phyloP scores from a whole-genome alignment of 2,113 vertebrate genomes.

The Phyllopteryx taeniolatus region DNA sequence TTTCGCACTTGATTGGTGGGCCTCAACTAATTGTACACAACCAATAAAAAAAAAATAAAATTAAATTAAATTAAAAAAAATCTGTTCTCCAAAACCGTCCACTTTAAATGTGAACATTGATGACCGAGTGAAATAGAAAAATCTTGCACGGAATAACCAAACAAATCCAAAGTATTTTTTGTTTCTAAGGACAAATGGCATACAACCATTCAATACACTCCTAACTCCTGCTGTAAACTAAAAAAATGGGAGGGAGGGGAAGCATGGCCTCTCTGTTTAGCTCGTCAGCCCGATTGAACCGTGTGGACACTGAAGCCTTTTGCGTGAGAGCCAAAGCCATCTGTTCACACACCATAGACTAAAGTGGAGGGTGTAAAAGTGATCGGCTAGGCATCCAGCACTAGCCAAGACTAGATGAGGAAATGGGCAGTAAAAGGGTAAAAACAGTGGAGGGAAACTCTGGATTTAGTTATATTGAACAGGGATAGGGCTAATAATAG shows the following conservation, averaged over 20 bases:
- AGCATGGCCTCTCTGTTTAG: conserved; percentile 50
- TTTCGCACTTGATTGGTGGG: too few species aligned
- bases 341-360: conserved; percentile 52
- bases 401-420: conserved; percentile 21
- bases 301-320: conserved; percentile 44
- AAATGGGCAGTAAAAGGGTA: neutral
- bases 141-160: neutral
- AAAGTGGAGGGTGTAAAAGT: conserved; percentile 5
- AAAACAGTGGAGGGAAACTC: neutral
- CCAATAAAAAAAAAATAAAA: too few species aligned
- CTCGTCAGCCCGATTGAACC: conserved; percentile 42
- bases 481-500: neutral
- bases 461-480: neutral
- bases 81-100: too few species aligned
- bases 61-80: too few species aligned
- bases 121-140: too few species aligned
- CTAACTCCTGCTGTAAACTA: neutral
- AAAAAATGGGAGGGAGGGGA: neutral
- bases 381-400: neutral
- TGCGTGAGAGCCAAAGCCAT: conserved; percentile 61
- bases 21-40: too few species aligned
- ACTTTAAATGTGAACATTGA: too few species aligned
- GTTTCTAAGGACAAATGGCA: neutral
- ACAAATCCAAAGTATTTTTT: neutral
- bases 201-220: neutral